Conservation (phyloP, 2,888 invertebrate genomes). For the Lasius fuliginosus region DNA sequence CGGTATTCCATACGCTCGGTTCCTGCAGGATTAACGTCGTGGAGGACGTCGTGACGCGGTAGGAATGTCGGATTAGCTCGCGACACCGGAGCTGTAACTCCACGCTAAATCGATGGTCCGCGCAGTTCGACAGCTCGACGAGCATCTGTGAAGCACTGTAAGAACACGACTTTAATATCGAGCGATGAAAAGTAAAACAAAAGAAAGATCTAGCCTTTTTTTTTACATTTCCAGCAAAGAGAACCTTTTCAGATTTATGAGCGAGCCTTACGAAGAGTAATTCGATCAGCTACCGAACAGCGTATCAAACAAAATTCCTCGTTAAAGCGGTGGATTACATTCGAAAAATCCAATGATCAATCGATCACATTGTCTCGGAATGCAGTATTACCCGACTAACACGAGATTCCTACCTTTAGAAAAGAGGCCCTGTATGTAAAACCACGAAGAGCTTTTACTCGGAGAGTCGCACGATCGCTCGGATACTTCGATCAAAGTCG, state of each 20-base stretch:
- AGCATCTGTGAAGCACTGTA: constrained; percentile 4
- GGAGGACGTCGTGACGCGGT: constrained; percentile 63
- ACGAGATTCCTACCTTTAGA: constrained; percentile 17
- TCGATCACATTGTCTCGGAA: constrained; percentile 35
- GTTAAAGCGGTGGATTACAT: not conserved
- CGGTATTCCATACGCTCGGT: constrained; percentile 59
- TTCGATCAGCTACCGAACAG: not conserved
- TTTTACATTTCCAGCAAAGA: not conserved
- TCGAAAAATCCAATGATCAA: constrained; percentile 28
- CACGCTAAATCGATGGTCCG: constrained; percentile 34
- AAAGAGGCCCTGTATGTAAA: not conserved
- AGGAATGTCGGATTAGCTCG: constrained; percentile 66
- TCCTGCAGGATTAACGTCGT: constrained; percentile 60
- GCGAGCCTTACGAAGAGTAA: not conserved
- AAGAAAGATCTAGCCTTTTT: not conserved
- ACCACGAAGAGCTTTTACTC: constrained; percentile 15
- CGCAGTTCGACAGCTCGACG: constrained; percentile 47
- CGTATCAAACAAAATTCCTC: constrained; percentile 10
- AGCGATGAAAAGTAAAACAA: not conserved
- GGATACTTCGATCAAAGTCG: constrained; percentile 81
- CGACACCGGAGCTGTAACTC: constrained; percentile 21
- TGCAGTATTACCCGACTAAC: constrained; percentile 29
- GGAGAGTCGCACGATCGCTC: constrained; percentile 12
- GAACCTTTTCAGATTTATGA: constrained; percentile 9
- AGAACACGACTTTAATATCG: constrained; percentile 3